phyloP scores from a whole-genome alignment of 2,797 vertebrate genomes.

The Enteromius viviparus region DNA sequence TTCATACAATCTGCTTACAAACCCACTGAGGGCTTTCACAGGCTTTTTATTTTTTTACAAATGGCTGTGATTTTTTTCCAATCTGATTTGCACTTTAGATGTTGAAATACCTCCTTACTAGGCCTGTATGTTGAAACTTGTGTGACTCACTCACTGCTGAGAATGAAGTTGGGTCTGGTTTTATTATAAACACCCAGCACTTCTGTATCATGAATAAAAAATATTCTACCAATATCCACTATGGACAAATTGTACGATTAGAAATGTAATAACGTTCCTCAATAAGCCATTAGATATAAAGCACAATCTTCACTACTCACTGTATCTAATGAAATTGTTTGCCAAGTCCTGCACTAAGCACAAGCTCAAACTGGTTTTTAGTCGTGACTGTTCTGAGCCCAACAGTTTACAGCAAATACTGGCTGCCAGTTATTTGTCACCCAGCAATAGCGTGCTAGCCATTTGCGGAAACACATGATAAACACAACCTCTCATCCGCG shows the following conservation, averaged over 20 bases:
- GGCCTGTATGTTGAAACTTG: not conserved
- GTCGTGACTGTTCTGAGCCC: not conserved
- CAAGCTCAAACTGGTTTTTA: not conserved
- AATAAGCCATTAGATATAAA: not conserved
- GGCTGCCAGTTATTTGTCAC: not conserved
- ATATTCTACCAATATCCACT: not conserved
- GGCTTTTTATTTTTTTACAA: too few relatives aligned
- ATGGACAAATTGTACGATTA: not conserved
- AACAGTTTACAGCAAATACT: not conserved
- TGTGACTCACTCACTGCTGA: too few relatives aligned
- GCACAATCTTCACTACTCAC: not conserved
- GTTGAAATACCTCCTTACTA: not conserved
- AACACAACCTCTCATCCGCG: not conserved
- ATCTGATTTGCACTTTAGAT: too few relatives aligned
- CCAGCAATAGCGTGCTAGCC: not conserved
- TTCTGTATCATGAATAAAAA: too few relatives aligned
- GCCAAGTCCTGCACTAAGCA: not conserved
- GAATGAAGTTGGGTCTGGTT: too few relatives aligned
- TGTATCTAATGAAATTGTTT: not conserved
- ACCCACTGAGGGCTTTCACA: not conserved
- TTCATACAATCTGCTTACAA: not conserved
- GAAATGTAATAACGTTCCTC: not conserved
- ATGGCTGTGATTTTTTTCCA: too few relatives aligned
- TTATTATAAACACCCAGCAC: too few relatives aligned
- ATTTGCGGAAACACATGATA: conserved; percentile 28